Evolutionary conservation across 2,797 vertebrate genomes (phyloP).

Genomic region (Anguilla marmorata): DNA sequence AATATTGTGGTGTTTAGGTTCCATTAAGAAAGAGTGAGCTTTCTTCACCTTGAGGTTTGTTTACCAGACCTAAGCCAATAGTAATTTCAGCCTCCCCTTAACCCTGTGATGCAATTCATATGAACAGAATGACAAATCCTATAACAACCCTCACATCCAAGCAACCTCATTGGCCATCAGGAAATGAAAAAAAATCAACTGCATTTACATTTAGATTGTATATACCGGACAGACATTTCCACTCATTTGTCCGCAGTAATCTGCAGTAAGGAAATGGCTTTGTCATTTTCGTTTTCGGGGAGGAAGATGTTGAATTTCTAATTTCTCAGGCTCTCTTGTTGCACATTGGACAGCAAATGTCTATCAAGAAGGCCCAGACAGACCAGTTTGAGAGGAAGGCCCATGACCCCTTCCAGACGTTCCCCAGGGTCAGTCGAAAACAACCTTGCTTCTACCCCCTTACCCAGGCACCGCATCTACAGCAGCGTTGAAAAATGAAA

Average conservation of each 20-base stretch:
- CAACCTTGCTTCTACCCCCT: neutral
- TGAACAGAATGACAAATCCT: conserved; percentile 7
- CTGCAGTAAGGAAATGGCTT: conserved; percentile 67
- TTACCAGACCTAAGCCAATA: conserved; percentile 1
- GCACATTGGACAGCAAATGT: conserved; percentile 45
- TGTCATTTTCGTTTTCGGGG: conserved; percentile 73
- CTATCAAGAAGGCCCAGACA: neutral
- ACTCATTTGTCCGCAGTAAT: conserved; percentile 59
- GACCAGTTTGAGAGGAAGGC: neutral
- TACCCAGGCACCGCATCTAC: neutral
- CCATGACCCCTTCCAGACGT: neutral
- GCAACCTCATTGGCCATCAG: conserved; percentile 26
- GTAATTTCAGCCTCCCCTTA: neutral
- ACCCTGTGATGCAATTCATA: neutral
- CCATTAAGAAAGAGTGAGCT: neutral
- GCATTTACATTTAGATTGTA: conserved; percentile 74
- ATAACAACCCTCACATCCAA: neutral
- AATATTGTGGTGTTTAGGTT: neutral
- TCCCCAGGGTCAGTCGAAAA: neutral
- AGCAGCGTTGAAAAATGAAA: neutral
- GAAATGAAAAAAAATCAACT: conserved; percentile 47
- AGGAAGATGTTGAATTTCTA: conserved; percentile 75
- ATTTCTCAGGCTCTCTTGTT: conserved; percentile 71
- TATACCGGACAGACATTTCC: conserved; percentile 51
- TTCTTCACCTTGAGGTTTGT: conserved; percentile 5